A percentile compares a stretch with the other conserved stretches of the same genome.
These are phyloP conservation scores for Fragum fragum DNA, from an alignment of 2,888 invertebrate species.

Conservation along the genomic window DNA sequence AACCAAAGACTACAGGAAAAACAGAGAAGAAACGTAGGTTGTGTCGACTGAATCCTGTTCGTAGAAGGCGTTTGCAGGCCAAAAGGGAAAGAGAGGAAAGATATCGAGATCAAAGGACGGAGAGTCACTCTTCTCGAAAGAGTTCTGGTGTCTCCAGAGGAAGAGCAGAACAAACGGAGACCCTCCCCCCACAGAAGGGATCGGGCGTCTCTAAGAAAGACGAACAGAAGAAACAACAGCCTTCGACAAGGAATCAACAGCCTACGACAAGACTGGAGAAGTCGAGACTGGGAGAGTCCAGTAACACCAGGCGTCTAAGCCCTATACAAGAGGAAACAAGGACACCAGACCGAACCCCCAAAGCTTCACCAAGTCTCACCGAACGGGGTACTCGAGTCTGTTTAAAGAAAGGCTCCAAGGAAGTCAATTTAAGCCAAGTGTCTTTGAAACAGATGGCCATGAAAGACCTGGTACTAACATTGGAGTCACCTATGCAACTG, in stretches of 20 bases:
- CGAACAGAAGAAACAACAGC: not conserved
- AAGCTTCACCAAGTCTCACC: not conserved
- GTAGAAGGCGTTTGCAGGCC: not conserved
- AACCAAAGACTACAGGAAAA: not conserved
- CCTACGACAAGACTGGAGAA: not conserved
- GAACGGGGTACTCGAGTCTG: not conserved
- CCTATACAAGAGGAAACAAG: not conserved
- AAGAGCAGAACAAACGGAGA: not conserved
- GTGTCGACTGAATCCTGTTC: slow-evolving; percentile 2
- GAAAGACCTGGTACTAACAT: not conserved
- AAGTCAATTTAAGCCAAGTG: not conserved
- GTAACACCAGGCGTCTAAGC: slow-evolving; percentile 1
- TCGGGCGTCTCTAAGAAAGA: not conserved
- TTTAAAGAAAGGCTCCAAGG: slow-evolving; percentile 1
- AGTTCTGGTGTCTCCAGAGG: not conserved
- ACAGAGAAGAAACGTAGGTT: not conserved
- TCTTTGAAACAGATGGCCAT: not conserved
- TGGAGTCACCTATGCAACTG: not conserved
- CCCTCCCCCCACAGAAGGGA: not conserved
- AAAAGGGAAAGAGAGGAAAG: slow-evolving; percentile 4
- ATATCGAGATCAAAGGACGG: not conserved
- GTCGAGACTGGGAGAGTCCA: not conserved
- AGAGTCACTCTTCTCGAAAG: not conserved
- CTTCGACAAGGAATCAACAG: not conserved
- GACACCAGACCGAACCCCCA: not conserved